These are phyloP conservation scores for Ceryle rudis DNA, from an alignment of 2,797 vertebrate genomes.

Conservation along the genomic window DNA sequence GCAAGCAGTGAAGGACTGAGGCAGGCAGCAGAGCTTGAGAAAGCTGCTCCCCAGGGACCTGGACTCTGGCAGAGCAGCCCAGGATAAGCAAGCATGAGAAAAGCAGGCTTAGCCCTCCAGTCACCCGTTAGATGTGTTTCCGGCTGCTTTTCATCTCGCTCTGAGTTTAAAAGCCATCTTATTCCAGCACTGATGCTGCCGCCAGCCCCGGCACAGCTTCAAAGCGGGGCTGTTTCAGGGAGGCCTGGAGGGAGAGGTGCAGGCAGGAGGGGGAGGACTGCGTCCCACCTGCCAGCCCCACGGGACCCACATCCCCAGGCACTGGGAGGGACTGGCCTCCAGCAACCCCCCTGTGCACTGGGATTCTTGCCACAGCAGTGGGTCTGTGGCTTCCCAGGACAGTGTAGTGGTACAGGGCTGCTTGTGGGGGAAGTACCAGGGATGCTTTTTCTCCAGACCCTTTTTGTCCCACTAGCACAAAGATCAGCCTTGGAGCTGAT, in stretches of 20 bases:
- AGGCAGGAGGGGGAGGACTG: background rate
- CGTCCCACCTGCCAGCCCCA: background rate
- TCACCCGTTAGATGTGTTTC: slow-evolving; percentile 41
- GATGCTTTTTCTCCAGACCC: background rate
- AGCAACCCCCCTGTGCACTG: rapidly evolving
- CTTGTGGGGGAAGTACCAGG: rapidly evolving
- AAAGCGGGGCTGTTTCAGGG: background rate
- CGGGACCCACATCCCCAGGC: rapidly evolving
- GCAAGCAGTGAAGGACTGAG: background rate
- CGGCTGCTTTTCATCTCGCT: slow-evolving; percentile 63
- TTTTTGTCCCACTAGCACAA: background rate
- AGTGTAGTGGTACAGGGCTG: rapidly evolving
- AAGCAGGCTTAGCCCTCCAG: slow-evolving; percentile 55
- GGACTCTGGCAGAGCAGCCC: background rate
- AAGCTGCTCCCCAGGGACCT: background rate
- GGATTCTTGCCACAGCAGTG: rapidly evolving
- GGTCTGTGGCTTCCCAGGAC: rapidly evolving
- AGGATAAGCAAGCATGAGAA: slow-evolving; percentile 43
- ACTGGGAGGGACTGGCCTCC: background rate
- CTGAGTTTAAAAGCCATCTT: slow-evolving; percentile 40
- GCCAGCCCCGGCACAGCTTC: slow-evolving; percentile 41
- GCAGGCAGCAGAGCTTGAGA: slow-evolving; percentile 30
- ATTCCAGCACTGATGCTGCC: background rate
- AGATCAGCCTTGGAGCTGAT: background rate
- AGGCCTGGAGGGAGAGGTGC: background rate